phyloP scores from a whole-genome alignment of 2,888 invertebrate species.

The Entomobrya proxima region DNA sequence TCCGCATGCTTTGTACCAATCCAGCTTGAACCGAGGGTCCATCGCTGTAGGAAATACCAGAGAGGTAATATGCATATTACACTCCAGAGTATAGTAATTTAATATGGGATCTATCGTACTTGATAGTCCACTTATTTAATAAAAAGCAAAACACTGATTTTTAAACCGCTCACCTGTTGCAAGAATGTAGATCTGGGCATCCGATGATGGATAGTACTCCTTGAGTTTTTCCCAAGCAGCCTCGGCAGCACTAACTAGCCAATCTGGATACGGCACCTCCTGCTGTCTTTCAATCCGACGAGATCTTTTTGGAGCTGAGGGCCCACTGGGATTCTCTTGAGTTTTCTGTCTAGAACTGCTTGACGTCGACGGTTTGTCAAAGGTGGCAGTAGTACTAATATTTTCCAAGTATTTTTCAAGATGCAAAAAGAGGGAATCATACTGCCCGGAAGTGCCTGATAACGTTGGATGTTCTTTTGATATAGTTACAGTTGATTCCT shows the following conservation, averaged over 20 bases:
- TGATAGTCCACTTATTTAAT: neutral
- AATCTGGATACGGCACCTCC: neutral
- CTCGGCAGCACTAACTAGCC: neutral
- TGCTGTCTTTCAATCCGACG: neutral
- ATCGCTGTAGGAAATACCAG: neutral
- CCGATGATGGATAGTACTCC: constrained; percentile 1
- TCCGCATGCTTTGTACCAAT: constrained; percentile 1
- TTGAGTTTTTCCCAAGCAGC: constrained; percentile 3
- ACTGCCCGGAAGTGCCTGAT: constrained; percentile 36
- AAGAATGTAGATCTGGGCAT: neutral
- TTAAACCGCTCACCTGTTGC: constrained; percentile 11
- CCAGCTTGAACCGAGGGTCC: constrained; percentile 13
- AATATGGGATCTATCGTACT: neutral
- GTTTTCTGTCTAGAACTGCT: too few species aligned
- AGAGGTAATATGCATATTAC: neutral
- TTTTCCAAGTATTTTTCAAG: constrained; percentile 33
- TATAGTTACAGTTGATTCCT: constrained; percentile 15
- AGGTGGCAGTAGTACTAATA: too few species aligned
- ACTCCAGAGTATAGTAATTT: neutral
- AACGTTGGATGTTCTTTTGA: constrained; percentile 48
- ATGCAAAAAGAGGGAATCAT: constrained; percentile 49
- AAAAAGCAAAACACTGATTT: neutral
- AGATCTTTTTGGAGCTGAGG: neutral
- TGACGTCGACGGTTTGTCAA: too few species aligned
- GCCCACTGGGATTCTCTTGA: too few species aligned